A percentile compares a stretch with the other conserved stretches of the same genome.
Conservation (phyloP, 1,140 invertebrate species). For the Drosophila mauritiana region DNA sequence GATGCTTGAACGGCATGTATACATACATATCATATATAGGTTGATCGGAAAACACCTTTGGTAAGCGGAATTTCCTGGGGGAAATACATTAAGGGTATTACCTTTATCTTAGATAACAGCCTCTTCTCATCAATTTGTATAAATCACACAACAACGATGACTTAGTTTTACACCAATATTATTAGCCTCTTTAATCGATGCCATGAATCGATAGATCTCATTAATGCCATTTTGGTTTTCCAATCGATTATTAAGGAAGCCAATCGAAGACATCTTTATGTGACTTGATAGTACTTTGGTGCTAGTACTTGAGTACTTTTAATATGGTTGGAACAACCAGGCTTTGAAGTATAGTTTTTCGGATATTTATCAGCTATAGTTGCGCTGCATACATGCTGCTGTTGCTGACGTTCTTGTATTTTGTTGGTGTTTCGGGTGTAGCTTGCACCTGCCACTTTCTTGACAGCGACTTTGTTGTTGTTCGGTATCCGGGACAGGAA, state of each 20-base stretch:
- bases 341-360: background rate
- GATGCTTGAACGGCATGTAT: conserved; percentile 2
- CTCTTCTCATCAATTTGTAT: too few species aligned
- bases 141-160: too few species aligned
- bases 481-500: conserved; percentile 60
- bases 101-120: too few species aligned
- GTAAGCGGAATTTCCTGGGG: background rate
- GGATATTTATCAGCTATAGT: conserved; percentile 9
- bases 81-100: background rate
- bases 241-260: too few species aligned
- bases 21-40: background rate
- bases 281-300: too few species aligned
- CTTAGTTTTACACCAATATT: too few species aligned
- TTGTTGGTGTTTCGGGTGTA: conserved; percentile 29
- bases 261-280: too few species aligned
- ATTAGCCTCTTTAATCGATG: too few species aligned
- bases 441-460: conserved; percentile 43
- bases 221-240: too few species aligned
- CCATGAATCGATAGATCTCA: too few species aligned
- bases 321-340: too few species aligned
- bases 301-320: too few species aligned
- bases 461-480: conserved; percentile 45
- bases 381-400: background rate
- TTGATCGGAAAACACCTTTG: conserved; percentile 26
- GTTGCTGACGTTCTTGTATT: background rate